Percentiles rank a stretch among this genome's conserved stretches.
Conservation (phyloP, 1,140 invertebrate genomes). For the Helicoverpa armigera region DNA sequence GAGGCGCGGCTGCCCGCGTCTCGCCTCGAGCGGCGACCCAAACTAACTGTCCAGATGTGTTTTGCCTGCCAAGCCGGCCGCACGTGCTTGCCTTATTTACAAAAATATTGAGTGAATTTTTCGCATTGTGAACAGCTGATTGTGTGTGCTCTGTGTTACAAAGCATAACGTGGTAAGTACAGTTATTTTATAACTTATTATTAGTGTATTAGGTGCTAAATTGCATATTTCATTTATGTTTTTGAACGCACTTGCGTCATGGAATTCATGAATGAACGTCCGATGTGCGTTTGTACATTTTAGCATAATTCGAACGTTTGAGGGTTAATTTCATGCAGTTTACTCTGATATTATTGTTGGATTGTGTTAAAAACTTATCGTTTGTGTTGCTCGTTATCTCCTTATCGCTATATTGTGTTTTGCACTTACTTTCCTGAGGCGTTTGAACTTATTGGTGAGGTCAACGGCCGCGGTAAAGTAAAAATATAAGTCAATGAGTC, state of each 20-base stretch:
- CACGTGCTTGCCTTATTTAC: conserved; percentile 51
- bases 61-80: conserved; percentile 40
- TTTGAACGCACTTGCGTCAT: conserved; percentile 41
- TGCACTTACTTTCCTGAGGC: neutral
- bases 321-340: conserved; percentile 15
- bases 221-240: conserved; percentile 37
- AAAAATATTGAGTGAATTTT: conserved; percentile 44
- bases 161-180: conserved; percentile 28
- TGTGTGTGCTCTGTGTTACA: conserved; percentile 48
- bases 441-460: conserved; percentile 14
- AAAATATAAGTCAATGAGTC: conserved; percentile 42
- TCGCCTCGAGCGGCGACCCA: conserved; percentile 61
- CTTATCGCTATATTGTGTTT: neutral
- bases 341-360: neutral
- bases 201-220: conserved; percentile 36
- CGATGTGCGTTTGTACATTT: conserved; percentile 23
- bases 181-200: conserved; percentile 36
- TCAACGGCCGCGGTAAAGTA: conserved; percentile 25
- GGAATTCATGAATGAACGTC: conserved; percentile 53
- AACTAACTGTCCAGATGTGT: conserved; percentile 53
- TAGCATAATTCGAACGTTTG: conserved; percentile 41
- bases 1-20: conserved; percentile 73
- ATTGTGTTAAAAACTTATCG: neutral
- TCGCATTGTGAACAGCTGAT: conserved; percentile 57
- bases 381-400: neutral